A percentile compares a stretch with the other conserved stretches of the same genome.
These are phyloP conservation scores for Drosophila maculinotata DNA, from an alignment of 2,888 invertebrate genomes.

Conservation along the genomic window DNA sequence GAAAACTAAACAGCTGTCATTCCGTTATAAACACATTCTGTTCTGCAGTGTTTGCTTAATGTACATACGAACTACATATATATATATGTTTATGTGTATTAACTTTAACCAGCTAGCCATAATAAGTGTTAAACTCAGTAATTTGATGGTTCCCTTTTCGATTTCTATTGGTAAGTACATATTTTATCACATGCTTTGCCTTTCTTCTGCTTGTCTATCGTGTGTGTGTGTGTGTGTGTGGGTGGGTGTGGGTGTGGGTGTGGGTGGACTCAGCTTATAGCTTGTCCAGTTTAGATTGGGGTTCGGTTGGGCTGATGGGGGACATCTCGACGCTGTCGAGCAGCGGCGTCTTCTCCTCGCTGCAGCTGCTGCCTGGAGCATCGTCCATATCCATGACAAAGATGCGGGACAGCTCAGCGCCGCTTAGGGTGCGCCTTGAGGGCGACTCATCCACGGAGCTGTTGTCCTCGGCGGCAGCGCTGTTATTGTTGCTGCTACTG, in stretches of 20 bases:
- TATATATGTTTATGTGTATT: too few species aligned
- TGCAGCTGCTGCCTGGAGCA: slow-evolving; percentile 80
- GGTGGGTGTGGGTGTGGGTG: slow-evolving; percentile 6
- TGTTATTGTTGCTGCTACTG: slow-evolving; percentile 57
- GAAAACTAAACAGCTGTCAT: neutral
- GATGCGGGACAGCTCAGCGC: slow-evolving; percentile 79
- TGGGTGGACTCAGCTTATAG: slow-evolving; percentile 51
- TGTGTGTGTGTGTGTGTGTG: slow-evolving; percentile 37
- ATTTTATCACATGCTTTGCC: slow-evolving; percentile 79
- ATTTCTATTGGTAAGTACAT: slow-evolving; percentile 34
- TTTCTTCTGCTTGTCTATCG: slow-evolving; percentile 63
- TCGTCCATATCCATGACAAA: slow-evolving; percentile 82
- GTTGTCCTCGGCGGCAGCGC: slow-evolving; percentile 61
- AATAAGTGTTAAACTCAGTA: slow-evolving; percentile 49
- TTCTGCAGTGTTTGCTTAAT: neutral
- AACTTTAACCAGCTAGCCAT: slow-evolving; percentile 20
- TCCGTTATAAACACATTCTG: neutral
- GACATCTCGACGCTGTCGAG: slow-evolving; percentile 85
- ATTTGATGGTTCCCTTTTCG: slow-evolving; percentile 49
- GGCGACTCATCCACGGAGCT: slow-evolving; percentile 84
- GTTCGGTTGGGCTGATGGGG: slow-evolving; percentile 84
- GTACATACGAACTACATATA: too few species aligned
- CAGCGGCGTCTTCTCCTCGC: slow-evolving; percentile 85
- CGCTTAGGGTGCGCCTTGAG: slow-evolving; percentile 78
- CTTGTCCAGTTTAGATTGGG: slow-evolving; percentile 71